phyloP scores from a whole-genome alignment of 30 jellyfish, hydroid and myxozoan genomes.

The Morbakka virulenta region DNA sequence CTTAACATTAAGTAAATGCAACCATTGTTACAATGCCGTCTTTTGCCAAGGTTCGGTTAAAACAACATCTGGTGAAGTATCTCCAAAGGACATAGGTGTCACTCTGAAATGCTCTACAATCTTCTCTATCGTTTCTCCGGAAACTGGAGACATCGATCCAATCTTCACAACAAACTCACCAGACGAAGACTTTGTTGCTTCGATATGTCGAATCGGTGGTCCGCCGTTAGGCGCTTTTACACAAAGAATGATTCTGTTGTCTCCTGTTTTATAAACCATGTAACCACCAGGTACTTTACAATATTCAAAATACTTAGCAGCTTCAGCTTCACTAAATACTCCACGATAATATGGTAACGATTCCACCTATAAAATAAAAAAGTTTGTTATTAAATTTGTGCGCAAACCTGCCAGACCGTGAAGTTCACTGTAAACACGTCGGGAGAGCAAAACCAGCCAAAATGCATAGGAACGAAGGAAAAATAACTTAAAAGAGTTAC shows the following conservation, averaged over 20 bases:
- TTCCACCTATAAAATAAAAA: slow-evolving; percentile 47
- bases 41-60: slow-evolving; percentile 73
- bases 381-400: no score
- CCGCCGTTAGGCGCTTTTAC: slow-evolving; percentile 65
- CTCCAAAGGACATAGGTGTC: slow-evolving; percentile 63
- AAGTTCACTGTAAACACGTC: no score
- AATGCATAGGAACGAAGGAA: no score
- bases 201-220: slow-evolving; percentile 52
- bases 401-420: no score
- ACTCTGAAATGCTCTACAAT: slow-evolving; percentile 74
- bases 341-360: slow-evolving; percentile 71
- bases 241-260: slow-evolving; percentile 33
- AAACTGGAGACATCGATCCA: slow-evolving; percentile 58
- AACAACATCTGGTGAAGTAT: slow-evolving; percentile 62
- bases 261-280: slow-evolving; percentile 51
- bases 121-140: slow-evolving; percentile 39
- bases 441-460: no score
- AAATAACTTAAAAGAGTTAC: no score
- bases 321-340: slow-evolving; percentile 33
- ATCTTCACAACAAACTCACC: slow-evolving; percentile 57
- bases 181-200: slow-evolving; percentile 18
- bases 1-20: no score
- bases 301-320: slow-evolving; percentile 19
- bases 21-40: not conserved
- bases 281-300: slow-evolving; percentile 56